Evolutionary conservation across 2,113 vertebrate genomes (phyloP).

Genomic region (Camelus dromedarius): DNA sequence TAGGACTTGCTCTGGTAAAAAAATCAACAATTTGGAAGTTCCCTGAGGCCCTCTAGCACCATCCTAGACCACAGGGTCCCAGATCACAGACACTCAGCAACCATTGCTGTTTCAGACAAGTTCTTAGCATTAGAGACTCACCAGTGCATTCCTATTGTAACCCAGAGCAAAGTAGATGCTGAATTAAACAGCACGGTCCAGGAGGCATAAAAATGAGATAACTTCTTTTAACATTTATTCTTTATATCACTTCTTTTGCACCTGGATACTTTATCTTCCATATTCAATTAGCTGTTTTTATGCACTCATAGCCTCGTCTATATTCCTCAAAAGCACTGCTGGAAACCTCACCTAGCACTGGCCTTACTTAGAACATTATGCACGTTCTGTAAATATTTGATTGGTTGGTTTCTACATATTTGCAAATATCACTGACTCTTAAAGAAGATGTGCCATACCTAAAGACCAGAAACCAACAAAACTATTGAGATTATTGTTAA

Average conservation of each 20-base stretch:
- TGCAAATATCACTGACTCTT: not conserved
- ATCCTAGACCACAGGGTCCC: not conserved
- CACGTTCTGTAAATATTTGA: not conserved
- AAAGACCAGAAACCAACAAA: slow-evolving; percentile 38
- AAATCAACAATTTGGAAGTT: not conserved
- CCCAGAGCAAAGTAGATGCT: not conserved
- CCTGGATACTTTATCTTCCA: not conserved
- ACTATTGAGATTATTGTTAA: not conserved
- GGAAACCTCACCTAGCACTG: not conserved
- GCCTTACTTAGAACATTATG: not conserved
- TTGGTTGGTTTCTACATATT: not conserved
- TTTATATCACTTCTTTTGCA: not conserved
- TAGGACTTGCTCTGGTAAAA: not conserved
- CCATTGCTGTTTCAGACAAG: not conserved
- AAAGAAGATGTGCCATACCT: not conserved
- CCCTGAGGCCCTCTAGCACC: not conserved
- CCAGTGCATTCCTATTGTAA: not conserved
- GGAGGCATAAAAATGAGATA: not conserved
- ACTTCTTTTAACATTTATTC: not conserved
- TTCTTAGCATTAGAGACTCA: not conserved
- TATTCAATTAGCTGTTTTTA: not conserved
- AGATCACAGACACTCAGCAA: not conserved
- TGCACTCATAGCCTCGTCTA: not conserved
- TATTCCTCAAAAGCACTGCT: not conserved
- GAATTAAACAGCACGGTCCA: not conserved